Evolutionary conservation across 2,888 invertebrate species (phyloP).

Genomic region (Aricia artaxerxes): DNA sequence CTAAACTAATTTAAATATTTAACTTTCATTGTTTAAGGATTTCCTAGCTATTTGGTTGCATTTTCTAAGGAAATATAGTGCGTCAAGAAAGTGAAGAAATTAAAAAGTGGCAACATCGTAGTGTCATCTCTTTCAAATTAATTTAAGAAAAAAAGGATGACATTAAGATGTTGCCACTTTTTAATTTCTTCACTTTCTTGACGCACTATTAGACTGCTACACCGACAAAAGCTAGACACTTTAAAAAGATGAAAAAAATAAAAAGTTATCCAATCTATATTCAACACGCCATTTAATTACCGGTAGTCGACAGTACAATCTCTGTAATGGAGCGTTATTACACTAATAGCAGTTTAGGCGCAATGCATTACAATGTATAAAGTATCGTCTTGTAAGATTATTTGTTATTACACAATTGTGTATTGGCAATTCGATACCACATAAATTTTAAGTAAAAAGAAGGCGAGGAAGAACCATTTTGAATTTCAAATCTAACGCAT

Average conservation of each 20-base stretch:
- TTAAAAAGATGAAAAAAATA: background rate
- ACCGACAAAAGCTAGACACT: background rate
- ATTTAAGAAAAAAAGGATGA: no score
- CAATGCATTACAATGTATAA: background rate
- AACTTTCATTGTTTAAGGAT: no score
- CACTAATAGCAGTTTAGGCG: background rate
- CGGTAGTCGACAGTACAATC: slow-evolving; percentile 4
- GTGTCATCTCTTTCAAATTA: no score
- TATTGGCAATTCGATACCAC: background rate
- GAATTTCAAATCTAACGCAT: background rate
- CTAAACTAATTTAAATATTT: no score
- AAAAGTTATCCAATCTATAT: background rate
- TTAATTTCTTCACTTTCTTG: no score
- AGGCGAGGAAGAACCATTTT: background rate
- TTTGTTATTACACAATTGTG: background rate
- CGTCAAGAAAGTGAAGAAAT: no score
- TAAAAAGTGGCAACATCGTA: no score
- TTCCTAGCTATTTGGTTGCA: no score
- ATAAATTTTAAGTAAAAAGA: background rate
- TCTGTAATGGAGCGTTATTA: background rate
- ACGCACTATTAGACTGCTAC: no score
- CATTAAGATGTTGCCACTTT: no score
- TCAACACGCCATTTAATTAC: background rate
- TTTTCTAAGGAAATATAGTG: no score
- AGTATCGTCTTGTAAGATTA: background rate